Base-by-base conservation (phyloP, 1,140 invertebrate species). In the Caerostris darwini region DNA sequence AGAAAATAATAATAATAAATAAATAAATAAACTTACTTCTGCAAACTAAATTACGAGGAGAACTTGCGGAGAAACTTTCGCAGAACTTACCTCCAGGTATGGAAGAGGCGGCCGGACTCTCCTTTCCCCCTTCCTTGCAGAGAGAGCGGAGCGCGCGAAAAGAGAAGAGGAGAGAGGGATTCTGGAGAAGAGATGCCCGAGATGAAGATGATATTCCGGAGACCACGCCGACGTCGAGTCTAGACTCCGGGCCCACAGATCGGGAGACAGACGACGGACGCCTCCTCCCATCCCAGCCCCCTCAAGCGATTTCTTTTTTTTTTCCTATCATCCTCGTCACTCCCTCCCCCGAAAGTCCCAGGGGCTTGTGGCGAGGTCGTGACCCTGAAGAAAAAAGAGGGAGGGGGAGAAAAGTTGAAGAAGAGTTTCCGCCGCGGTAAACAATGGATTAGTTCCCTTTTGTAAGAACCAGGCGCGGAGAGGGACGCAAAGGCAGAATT, bases 241-340 rank as follows among this genome's bases (percentile, higher is more conserved):
- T 93, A 93, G 92, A 93, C 92, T 88, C 85, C 54, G 91, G 83
- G 82, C 82, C 82, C 82, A 71, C 82, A 53, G 91, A 85, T 83
- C 81, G 58, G 86, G 85, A 93, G 92, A 93, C 92, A 93, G 92
- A 93, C 92, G 92, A 93, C 92, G 64, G 85, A 81, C 92, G 92
- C 85, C 85, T 67, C 64, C 59, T n/a, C 71, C 50, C 61, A 59
- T 59, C 81, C 67, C 6, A 58, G 17, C 59, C 83, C 82, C 59
- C 34, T n/a, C 56, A 50, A 50, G 56, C 54, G 61, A 56, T 56
- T 71, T 93, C 87, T 92, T 67, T 64, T 67, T 54, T 50, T 7
- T 77, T 54, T n/a, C 5, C 53, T 19, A 50, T 54, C 53, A 50
- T 19, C 50, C 14, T 7, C 7, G 71, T 77, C 8, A 34, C 53